Percentiles rank a stretch among this genome's conserved stretches.
phyloP scores from a whole-genome alignment of 2,888 invertebrate species.

The Embidobia sp. region DNA sequence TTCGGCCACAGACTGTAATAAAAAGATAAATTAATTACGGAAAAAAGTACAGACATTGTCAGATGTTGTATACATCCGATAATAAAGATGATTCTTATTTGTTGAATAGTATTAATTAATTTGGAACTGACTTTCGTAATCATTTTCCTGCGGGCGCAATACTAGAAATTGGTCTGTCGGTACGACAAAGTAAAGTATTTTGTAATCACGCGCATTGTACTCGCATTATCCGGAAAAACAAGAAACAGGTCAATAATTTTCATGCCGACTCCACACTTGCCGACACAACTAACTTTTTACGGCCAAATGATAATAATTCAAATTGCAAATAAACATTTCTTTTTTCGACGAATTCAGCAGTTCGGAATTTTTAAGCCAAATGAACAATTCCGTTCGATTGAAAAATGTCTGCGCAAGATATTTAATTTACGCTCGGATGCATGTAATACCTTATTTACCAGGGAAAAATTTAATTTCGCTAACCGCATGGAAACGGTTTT shows the following conservation, averaged over 20 bases:
- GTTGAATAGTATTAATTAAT: conserved; percentile 34
- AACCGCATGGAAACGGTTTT: conserved; percentile 15
- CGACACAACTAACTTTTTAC: conserved; percentile 13
- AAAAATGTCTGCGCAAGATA: conserved; percentile 5
- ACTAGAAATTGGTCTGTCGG: conserved; percentile 29
- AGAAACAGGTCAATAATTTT: conserved; percentile 26
- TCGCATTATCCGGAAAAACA: conserved; percentile 21
- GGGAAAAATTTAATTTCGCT: conserved; percentile 21
- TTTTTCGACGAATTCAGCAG: no score
- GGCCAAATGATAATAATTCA: conserved; percentile 10
- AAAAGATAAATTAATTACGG: no score
- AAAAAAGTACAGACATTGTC: no score
- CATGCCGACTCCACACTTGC: neutral
- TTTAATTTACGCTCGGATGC: conserved; percentile 23
- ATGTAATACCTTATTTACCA: conserved; percentile 8
- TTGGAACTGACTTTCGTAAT: conserved; percentile 40
- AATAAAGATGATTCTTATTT: conserved; percentile 3
- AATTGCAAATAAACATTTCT: conserved; percentile 15
- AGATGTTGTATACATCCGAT: no score
- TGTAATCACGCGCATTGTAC: conserved; percentile 27
- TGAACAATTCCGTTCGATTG: neutral
- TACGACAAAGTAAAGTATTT: conserved; percentile 26
- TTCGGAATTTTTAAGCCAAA: no score
- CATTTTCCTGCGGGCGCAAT: conserved; percentile 37
- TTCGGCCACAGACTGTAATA: no score